Percentiles rank a stretch among this genome's conserved stretches.
Evolutionary conservation across 2,113 vertebrate genomes (phyloP).

Genomic region (Dicrurus megarhynchus): DNA sequence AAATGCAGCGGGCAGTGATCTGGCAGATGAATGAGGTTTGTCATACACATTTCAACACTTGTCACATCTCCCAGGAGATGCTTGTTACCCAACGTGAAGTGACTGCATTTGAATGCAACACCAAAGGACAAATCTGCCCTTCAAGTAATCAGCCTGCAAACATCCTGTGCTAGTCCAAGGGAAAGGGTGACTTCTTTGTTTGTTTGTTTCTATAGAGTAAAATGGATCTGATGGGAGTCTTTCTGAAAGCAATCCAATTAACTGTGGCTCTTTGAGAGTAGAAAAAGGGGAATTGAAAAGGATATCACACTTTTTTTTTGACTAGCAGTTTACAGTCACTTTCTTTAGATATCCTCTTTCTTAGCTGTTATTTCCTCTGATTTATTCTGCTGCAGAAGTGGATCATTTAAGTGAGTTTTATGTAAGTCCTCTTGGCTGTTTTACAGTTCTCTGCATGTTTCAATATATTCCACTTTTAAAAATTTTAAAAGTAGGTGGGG

Average conservation of each 20-base stretch:
- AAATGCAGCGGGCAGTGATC: background rate
- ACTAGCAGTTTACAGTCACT: background rate
- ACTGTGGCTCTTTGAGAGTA: background rate
- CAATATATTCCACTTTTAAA: slow-evolving; percentile 57
- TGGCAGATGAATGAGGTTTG: background rate
- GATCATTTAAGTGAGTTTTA: slow-evolving; percentile 20
- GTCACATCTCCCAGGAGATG: background rate
- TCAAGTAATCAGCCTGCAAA: background rate
- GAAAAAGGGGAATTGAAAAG: background rate
- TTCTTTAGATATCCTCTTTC: slow-evolving; percentile 10
- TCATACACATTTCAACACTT: background rate
- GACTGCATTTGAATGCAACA: background rate
- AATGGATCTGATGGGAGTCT: background rate
- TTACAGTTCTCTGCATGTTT: slow-evolving; percentile 31
- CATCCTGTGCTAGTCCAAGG: background rate
- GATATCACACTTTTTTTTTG: background rate
- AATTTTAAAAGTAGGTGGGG: slow-evolving; percentile 58
- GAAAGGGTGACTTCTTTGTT: background rate
- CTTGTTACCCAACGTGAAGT: background rate
- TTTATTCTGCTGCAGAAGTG: slow-evolving; percentile 5
- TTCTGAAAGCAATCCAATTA: background rate
- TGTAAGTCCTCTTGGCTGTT: background rate
- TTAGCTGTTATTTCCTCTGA: slow-evolving; percentile 14
- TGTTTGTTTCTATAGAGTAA: background rate
- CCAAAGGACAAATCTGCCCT: background rate